Conservation (phyloP, 1,140 invertebrate species). For the Heliothis subflexa region DNA sequence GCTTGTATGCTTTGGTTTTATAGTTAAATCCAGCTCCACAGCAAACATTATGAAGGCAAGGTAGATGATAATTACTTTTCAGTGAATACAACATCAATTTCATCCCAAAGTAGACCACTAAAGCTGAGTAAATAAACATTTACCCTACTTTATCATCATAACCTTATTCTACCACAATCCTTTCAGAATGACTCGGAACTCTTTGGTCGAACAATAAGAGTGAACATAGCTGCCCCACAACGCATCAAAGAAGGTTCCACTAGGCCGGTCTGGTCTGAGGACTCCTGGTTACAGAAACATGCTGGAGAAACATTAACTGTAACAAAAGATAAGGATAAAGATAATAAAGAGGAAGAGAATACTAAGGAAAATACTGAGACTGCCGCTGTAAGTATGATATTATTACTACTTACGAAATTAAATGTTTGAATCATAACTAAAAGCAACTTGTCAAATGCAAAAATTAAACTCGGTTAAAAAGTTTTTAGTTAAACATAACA, state of each 20-base stretch:
- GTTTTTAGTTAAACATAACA: too few relatives aligned
- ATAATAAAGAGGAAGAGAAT: conserved; percentile 37
- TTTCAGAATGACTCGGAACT: conserved; percentile 98
- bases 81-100: background rate
- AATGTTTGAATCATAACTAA: too few relatives aligned
- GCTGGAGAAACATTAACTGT: conserved; percentile 92
- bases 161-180: background rate
- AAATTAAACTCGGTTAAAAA: too few relatives aligned
- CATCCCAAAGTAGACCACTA: too few relatives aligned
- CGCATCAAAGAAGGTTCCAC: conserved; percentile 98
- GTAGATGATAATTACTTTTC: background rate
- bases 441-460: too few relatives aligned
- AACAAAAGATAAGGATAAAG: conserved; percentile 47
- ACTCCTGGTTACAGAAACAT: conserved; percentile 98
- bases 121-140: too few relatives aligned
- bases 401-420: too few relatives aligned
- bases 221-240: conserved; percentile 98
- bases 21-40: background rate
- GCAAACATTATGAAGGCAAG: too few relatives aligned
- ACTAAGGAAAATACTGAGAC: conserved; percentile 55
- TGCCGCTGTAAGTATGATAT: conserved; percentile 60
- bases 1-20: background rate
- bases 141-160: background rate
- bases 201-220: conserved; percentile 98
- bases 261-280: conserved; percentile 98